Percentiles rank a stretch among this genome's conserved stretches.
phyloP scores from a whole-genome alignment of 2,113 vertebrate species.

The Dendropsophus ebraccatus region DNA sequence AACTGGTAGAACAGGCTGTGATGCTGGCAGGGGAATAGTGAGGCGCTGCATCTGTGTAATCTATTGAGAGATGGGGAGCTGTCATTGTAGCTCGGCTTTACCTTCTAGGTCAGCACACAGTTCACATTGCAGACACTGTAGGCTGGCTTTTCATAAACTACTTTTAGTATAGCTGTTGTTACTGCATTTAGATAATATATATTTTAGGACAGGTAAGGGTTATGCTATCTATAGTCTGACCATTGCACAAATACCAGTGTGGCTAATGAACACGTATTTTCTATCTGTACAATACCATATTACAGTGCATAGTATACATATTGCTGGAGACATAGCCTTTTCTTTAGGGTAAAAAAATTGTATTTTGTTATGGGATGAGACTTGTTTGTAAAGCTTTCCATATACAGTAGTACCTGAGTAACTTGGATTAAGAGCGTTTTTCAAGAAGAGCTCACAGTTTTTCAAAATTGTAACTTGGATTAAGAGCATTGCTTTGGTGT shows the following conservation, averaged over 20 bases:
- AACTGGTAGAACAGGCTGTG: slow-evolving; percentile 42
- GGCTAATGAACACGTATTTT: neutral
- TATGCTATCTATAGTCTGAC: neutral
- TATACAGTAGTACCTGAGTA: too few relatives aligned
- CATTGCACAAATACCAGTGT: neutral
- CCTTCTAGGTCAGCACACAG: neutral
- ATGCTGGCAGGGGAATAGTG: neutral
- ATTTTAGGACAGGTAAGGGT: neutral
- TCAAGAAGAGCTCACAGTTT: too few relatives aligned
- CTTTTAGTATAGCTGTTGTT: neutral
- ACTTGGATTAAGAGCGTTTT: too few relatives aligned
- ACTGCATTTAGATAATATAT: neutral
- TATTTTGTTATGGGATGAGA: neutral
- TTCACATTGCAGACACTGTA: neutral
- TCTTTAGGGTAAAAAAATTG: too few relatives aligned
- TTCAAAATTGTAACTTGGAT: too few relatives aligned
- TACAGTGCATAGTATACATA: neutral
- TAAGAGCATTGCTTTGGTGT: too few relatives aligned
- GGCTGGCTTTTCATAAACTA: neutral
- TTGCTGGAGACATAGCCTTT: too few relatives aligned
- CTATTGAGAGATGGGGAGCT: neutral
- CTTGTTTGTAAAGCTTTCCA: neutral
- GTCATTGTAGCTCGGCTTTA: neutral
- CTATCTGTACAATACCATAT: neutral
- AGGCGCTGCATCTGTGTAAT: neutral